phyloP scores from a whole-genome alignment of 2,888 invertebrate genomes.

The Conchocele bisecta region DNA sequence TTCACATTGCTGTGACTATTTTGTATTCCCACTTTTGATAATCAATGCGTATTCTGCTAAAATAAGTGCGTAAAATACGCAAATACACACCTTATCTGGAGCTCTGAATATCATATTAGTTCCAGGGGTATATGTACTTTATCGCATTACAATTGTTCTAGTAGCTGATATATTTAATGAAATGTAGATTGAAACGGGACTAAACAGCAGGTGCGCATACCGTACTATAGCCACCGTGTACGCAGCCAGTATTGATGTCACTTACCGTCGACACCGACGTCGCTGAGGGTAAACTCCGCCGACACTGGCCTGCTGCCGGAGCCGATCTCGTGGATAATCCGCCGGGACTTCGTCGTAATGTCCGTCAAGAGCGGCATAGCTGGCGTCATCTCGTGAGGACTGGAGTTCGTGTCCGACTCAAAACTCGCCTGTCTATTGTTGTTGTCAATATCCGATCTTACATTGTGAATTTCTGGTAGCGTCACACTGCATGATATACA shows the following conservation, averaged over 20 bases:
- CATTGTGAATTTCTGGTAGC: constrained; percentile 73
- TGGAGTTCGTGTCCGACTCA: constrained; percentile 80
- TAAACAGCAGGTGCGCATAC: too few species aligned
- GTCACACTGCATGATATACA: constrained; percentile 74
- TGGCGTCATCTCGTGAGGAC: constrained; percentile 81
- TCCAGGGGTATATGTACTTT: too few species aligned
- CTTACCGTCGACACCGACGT: constrained; percentile 76
- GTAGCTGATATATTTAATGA: too few species aligned
- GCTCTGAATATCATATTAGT: too few species aligned
- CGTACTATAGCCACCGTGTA: too few species aligned
- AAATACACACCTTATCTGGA: too few species aligned
- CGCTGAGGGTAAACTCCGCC: constrained; percentile 76
- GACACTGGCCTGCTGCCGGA: constrained; percentile 77
- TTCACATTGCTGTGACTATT: too few species aligned
- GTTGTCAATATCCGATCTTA: constrained; percentile 66
- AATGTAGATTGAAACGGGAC: too few species aligned
- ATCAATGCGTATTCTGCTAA: too few species aligned
- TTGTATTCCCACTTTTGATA: too few species aligned
- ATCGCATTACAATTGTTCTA: too few species aligned
- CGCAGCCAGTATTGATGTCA: neutral
- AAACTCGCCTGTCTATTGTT: constrained; percentile 82
- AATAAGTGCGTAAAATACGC: too few species aligned
- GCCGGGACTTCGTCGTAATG: constrained; percentile 85
- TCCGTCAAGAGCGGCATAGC: constrained; percentile 86
- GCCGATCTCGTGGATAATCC: constrained; percentile 80